phyloP scores from a whole-genome alignment of 2,888 invertebrate species.

The Euplexia lucipara region DNA sequence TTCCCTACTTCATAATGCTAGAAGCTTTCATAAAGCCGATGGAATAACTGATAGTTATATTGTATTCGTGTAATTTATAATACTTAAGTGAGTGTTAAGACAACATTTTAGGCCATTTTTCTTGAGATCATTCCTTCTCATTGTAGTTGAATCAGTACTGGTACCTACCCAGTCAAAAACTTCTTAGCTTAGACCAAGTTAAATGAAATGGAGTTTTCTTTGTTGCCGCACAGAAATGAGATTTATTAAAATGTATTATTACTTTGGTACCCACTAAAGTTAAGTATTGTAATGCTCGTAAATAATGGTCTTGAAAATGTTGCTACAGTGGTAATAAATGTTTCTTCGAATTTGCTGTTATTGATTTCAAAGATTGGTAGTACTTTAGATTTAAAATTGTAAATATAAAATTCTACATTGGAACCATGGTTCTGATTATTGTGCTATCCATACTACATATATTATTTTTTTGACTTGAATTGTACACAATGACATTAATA shows the following conservation, averaged over 20 bases:
- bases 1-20: not conserved
- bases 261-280: not conserved
- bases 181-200: constrained; percentile 6
- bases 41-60: too few relatives aligned
- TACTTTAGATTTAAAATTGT: not conserved
- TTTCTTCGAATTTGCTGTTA: not conserved
- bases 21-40: too few relatives aligned
- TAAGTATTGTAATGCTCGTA: constrained; percentile 17
- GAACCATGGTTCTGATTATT: too few relatives aligned
- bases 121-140: constrained; percentile 13
- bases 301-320: constrained; percentile 12
- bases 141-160: constrained; percentile 16
- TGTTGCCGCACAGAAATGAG: constrained; percentile 10
- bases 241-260: constrained; percentile 12
- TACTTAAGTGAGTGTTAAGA: constrained; percentile 13
- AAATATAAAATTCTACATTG: too few relatives aligned
- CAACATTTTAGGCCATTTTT: constrained; percentile 8
- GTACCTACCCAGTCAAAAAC: constrained; percentile 4
- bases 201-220: constrained; percentile 27
- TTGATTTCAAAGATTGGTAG: not conserved
- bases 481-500: too few relatives aligned
- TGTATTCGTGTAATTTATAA: constrained; percentile 9
- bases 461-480: too few relatives aligned
- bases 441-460: too few relatives aligned
- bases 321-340: not conserved